Base-by-base conservation (phyloP, 2,113 vertebrate species). In the Oryzias celebensis region DNA sequence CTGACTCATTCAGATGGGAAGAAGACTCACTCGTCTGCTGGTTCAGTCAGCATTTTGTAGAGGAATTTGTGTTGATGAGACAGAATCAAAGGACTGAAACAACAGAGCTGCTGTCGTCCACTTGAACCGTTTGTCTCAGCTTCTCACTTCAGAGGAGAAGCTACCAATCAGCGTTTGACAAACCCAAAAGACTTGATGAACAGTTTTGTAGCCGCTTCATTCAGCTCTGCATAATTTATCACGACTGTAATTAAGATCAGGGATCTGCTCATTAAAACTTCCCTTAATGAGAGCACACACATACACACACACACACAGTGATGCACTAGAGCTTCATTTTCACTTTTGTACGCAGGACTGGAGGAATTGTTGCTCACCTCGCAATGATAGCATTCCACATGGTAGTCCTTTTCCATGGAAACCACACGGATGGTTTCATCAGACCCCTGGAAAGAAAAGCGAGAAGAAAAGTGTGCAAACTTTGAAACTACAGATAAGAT, bases 321-420 rank as follows among this genome's bases (percentile, higher is more conserved):
- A 20, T 3, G 47, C 50, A 8, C 46, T 28, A 49, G 22, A 51
- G 47, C 47, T 45, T 53, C 1, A 8, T 13, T 46, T 63, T 7
- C 17, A 10, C 13, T 28, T 20, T 22, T 20, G n/a, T 4, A 60
- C 20, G 23, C 1, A 7, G 28, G 24, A 18, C 52, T n/a, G n/a
- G 5, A 41, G 4, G 4, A 5, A 12, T 59, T 60, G 58, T 4
- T 42, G 83, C 93, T 58, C 80, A 98, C 97, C 96, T 98, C 95
- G 0, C 97, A 98, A 85, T 92, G 94, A 66, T 98, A 98, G 57
- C 97, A 98, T 52, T 96, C 94, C 83, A 98, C 94, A 0, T 98
- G 97, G 81, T 97, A 98, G 85, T 98, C 97, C 79, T 92, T 94
- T 87, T 98, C 96, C 97, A 98, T 98, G 64, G 97, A 98, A 31